Evolutionary conservation across 2,888 invertebrate species (phyloP), one percentile per base, ranked within the genome.

Genomic region (Rhorus exstirpatorius): DNA sequence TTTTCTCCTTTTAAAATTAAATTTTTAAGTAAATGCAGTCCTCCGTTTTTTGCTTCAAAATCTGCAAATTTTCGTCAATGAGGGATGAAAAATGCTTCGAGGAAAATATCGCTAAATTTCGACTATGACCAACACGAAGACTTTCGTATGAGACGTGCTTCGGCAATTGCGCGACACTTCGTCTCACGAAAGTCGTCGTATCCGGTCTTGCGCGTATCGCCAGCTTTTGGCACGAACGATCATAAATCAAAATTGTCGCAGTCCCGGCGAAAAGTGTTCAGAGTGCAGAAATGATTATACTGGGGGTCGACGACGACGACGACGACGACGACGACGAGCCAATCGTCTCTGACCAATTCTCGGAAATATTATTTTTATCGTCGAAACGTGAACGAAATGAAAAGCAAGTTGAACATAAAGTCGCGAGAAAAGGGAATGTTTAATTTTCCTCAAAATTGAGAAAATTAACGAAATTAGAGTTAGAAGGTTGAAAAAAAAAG

Each of bases 231-330:
- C 81, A 77, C 81, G 81, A 14, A 77, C 72, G 44, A 21, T 72
- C 81, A 67, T 81, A 77, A 81, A 81, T 81, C 81, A 81, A 77
- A 81, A 81, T 81, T 81, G 77, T 67, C 70, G 71, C 65, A 17
- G 72, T 24, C 63, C 24, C 63, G 53, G 26, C 19, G 51, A 61
- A 24, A 35, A 53, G 44, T n/a, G n/a, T n/a, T n/a, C 51, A 55
- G 67, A 77, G 61, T 26, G 65, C 55, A n/a, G 17, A 26, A 21
- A 68, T 51, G 67, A 81, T 81, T 81, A 71, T 81, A 19, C 51
- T 63, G 81, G 77, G 76, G 77, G 81, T 81, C 51, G 63, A 65
- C n/a, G n/a, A n/a, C n/a, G 77, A 65, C 51, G 60, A 44, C 70
- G 49, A 60, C 60, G 72, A 67, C 55, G 61, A 38, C 70, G 38